Percentiles rank a stretch among this genome's conserved stretches.
Evolutionary conservation across 1,140 invertebrate genomes (phyloP).

Genomic region (Drosophila parabipectinata): DNA sequence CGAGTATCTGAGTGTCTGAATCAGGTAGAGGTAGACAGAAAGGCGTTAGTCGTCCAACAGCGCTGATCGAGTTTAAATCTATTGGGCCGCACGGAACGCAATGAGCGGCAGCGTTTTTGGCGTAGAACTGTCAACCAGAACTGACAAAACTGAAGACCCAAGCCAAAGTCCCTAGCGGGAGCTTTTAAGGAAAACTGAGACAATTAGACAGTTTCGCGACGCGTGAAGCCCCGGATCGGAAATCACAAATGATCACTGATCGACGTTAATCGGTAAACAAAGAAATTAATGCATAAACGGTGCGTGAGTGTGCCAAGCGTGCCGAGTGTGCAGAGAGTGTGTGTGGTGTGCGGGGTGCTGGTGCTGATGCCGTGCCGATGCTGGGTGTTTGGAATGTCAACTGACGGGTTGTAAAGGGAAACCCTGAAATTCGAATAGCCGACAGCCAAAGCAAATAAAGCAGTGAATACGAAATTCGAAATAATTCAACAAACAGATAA

Average conservation of each 20-base stretch:
- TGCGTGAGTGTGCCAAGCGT: slow-evolving; percentile 17
- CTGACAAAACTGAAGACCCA: slow-evolving; percentile 29
- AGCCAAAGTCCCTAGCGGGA: not conserved
- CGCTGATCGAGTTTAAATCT: slow-evolving; percentile 84
- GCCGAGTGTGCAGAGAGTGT: slow-evolving; percentile 21
- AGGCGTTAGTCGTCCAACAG: slow-evolving; percentile 84
- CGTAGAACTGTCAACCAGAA: slow-evolving; percentile 18
- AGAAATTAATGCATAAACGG: slow-evolving; percentile 43
- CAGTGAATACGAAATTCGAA: slow-evolving; percentile 49
- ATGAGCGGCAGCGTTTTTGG: slow-evolving; percentile 31
- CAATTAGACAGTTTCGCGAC: slow-evolving; percentile 24
- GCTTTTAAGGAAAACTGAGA: slow-evolving; percentile 34
- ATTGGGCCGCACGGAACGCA: slow-evolving; percentile 58
- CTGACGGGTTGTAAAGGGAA: slow-evolving; percentile 79
- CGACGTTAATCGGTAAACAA: slow-evolving; percentile 44
- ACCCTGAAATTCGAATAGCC: slow-evolving; percentile 70
- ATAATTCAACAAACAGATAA: slow-evolving; percentile 46
- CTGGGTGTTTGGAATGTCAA: slow-evolving; percentile 72
- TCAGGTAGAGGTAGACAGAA: slow-evolving; percentile 84
- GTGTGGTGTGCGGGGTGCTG: slow-evolving; percentile 29
- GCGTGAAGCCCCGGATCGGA: slow-evolving; percentile 11
- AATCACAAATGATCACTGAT: slow-evolving; percentile 16
- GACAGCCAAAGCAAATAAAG: slow-evolving; percentile 47
- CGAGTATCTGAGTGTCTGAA: slow-evolving; percentile 70
- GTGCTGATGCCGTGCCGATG: slow-evolving; percentile 42